phyloP scores from a whole-genome alignment of 2,888 invertebrate genomes.

The Sphinx pinastri region DNA sequence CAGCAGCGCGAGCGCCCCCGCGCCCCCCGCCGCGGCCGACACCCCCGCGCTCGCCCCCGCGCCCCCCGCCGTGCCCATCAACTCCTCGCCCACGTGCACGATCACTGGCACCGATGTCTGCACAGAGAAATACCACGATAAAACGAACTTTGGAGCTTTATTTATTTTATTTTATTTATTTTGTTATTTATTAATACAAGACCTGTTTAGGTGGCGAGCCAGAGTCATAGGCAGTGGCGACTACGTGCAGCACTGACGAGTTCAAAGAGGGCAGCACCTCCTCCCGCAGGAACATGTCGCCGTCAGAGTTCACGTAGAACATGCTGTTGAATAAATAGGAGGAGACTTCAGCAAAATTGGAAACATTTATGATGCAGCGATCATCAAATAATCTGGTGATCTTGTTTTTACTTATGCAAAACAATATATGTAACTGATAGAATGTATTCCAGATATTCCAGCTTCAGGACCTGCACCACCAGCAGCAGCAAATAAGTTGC shows the following conservation, averaged over 20 bases:
- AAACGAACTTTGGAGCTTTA: too few species aligned
- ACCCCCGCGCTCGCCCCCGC: constrained; percentile 68
- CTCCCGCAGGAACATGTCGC: constrained; percentile 87
- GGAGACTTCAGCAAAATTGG: too few species aligned
- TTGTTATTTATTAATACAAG: background rate
- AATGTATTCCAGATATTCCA: too few species aligned
- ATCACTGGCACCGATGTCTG: constrained; percentile 87
- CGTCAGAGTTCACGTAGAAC: constrained; percentile 86
- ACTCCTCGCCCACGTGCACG: constrained; percentile 83
- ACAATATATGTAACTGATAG: too few species aligned
- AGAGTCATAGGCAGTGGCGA: constrained; percentile 93
- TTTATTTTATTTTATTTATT: too few species aligned
- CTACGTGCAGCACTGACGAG: constrained; percentile 87
- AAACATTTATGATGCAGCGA: too few species aligned
- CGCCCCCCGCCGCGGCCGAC: constrained; percentile 85
- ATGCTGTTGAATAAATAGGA: constrained; percentile 63
- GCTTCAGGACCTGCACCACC: too few species aligned
- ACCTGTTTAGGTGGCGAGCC: constrained; percentile 92
- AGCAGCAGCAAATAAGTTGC: too few species aligned
- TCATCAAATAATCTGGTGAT: too few species aligned
- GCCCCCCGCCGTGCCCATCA: constrained; percentile 65
- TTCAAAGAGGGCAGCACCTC: constrained; percentile 76
- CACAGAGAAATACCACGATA: background rate
- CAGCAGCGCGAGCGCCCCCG: constrained; percentile 88
- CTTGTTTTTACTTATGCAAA: too few species aligned